Evolutionary conservation across 2,113 vertebrate genomes (phyloP), one percentile per base, ranked within the genome.

Genomic region (Bagarius yarrelli): DNA sequence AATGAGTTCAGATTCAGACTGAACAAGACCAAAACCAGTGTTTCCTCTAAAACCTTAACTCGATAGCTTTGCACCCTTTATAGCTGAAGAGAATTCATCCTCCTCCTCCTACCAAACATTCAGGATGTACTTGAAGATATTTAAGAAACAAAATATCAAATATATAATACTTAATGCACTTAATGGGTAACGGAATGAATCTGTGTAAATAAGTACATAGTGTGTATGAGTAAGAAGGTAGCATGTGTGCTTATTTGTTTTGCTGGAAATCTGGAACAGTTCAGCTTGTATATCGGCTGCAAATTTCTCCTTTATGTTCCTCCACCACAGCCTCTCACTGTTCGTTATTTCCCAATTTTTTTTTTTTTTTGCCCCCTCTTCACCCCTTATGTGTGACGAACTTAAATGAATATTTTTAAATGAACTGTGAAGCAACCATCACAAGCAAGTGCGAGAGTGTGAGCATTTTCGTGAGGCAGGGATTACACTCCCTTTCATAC

Each of bases 11-110:
- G 80, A 73, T 63, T 61, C 71, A 79, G 63, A 85, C 89, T 32
- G 87, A 88, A 89, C 89, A 89, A 92, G 90, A 93, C 91, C 91
- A 91, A 93, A 91, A 89, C 90, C 91, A 93, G 93, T 93, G 91
- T 93, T 93, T 88, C 89, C 52, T 75, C 70, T 79, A 69, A 69
- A 69, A 83, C 87, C 86, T 84, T 89, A 78, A 77, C 89, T 89
- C 87, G 84, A 91, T 86, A 91, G 90, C 86, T 92, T 93, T 92
- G 90, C 91, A 90, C 90, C 91, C 91, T 92, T 87, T 89, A 87
- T 89, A 81, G 80, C 88, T 90, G 89, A 86, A 86, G 82, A 83
- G 27, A 81, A 83, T 83, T 87, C 87, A 64, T 89, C 90, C 70
- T 79, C 88, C 70, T 79, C 88, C 88, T 87, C 86, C 79, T 85